Evolutionary conservation across 2,113 vertebrate species (phyloP).

Genomic region (Cercopithecus mona): DNA sequence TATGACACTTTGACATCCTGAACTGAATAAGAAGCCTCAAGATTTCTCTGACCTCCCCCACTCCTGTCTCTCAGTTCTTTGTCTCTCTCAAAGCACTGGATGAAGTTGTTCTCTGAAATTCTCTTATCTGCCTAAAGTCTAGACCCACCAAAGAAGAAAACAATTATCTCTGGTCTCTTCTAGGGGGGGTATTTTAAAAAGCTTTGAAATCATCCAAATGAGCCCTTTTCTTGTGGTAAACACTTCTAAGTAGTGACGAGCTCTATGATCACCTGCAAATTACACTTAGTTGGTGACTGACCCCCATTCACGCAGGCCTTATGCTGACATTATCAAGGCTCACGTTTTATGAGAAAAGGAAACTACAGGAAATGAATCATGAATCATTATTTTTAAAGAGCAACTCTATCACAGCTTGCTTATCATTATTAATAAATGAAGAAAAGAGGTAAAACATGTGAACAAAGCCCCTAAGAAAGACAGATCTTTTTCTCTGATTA

Average conservation of each 20-base stretch:
- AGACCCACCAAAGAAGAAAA: neutral
- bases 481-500: neutral
- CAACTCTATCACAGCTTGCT: neutral
- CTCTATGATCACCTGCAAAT: constrained; percentile 39
- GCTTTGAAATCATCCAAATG: constrained; percentile 34
- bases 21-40: neutral
- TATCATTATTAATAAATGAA: constrained; percentile 33
- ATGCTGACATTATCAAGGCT: neutral
- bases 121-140: neutral
- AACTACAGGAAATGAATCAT: neutral
- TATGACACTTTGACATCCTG: neutral
- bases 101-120: neutral
- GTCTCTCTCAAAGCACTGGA: neutral
- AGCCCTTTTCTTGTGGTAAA: constrained; percentile 28
- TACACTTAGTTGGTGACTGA: constrained; percentile 8
- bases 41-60: neutral
- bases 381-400: constrained; percentile 5
- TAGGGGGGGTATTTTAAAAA: constrained; percentile 7
- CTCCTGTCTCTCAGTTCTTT: neutral
- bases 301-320: neutral
- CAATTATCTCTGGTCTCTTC: neutral
- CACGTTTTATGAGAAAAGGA: neutral
- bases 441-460: neutral
- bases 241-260: constrained; percentile 8
- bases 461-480: neutral